Conservation (phyloP, 2,797 vertebrate species). For the Pseudochirops cupreus region DNA sequence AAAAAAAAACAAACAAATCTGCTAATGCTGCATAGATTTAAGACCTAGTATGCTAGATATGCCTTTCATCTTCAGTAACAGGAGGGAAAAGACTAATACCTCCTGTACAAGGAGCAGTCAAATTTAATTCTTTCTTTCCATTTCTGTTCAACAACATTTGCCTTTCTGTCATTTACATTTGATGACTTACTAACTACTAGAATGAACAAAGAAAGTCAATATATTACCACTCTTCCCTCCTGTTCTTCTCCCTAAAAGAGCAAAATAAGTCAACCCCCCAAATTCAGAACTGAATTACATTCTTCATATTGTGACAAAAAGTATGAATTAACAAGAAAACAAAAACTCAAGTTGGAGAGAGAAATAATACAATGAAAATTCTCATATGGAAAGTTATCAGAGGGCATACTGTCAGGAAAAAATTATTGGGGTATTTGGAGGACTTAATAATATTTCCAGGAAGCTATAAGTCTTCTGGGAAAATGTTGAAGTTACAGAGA, state of each 20-base stretch:
- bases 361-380: neutral
- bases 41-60: neutral
- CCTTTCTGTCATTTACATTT: neutral
- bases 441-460: neutral
- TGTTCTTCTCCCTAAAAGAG: neutral
- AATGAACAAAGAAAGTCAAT: neutral
- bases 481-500: neutral
- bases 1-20: neutral
- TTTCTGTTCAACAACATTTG: neutral
- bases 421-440: neutral
- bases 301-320: neutral
- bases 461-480: neutral
- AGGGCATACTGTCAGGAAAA: neutral
- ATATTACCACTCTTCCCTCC: neutral
- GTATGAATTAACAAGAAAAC: neutral
- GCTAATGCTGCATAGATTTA: neutral
- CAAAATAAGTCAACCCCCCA: neutral
- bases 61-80: neutral
- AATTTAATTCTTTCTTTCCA: neutral
- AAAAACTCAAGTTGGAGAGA: neutral
- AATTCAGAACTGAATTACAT: neutral
- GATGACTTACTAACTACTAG: neutral
- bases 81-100: neutral
- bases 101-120: neutral
- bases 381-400: neutral